Evolutionary conservation across 2,113 vertebrate genomes (phyloP), one percentile per base, ranked within the genome.

Genomic region (Mesocricetus auratus): DNA sequence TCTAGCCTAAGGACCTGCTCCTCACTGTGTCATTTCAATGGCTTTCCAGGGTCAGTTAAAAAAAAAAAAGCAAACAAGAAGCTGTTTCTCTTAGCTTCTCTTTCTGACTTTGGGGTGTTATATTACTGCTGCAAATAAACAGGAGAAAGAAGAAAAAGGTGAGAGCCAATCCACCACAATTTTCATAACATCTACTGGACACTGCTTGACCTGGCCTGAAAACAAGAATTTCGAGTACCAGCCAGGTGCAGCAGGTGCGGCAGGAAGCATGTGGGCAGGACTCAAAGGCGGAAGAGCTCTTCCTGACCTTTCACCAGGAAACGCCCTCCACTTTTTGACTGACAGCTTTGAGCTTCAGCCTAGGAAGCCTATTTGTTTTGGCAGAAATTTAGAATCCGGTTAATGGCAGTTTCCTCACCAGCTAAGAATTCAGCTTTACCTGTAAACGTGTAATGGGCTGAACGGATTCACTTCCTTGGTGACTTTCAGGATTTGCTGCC

Each of bases 321-420:
- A 71, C 0, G 3, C 11, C 4, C 47, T 16, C 39, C 50, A 33
- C 13, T 96, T 50, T 96, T 87, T 73, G 74, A 22, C 36, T 66
- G 60, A 90, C 42, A 86, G 31, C 39, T 89, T 64, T 96, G 71
- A 93, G 91, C 42, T 75, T 85, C n/a, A 24, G 13, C 79, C 19
- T 78, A 26, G 6, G 31, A 82, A 93, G 47, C 39, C 19, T 94
- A 47, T 85, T 90, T 96, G 56, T 71, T 92, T 97, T 42, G 86
- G 60, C 90, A 78, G 60, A 94, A 96, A 94, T 62, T 86, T 86
- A 69, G 47, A 96, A 95, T 83, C n/a, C 47, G 66, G 56, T 39
- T 91, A 79, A 93, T 29, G 64, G 33, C 81, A 82, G 9, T 73
- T 39, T 94, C 53, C 91, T 24, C 64, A 75, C 81, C 77, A 79